A percentile compares a stretch with the other conserved stretches of the same genome.
phyloP scores from a whole-genome alignment of 1,140 invertebrate genomes.

The Drosophila bipectinata region DNA sequence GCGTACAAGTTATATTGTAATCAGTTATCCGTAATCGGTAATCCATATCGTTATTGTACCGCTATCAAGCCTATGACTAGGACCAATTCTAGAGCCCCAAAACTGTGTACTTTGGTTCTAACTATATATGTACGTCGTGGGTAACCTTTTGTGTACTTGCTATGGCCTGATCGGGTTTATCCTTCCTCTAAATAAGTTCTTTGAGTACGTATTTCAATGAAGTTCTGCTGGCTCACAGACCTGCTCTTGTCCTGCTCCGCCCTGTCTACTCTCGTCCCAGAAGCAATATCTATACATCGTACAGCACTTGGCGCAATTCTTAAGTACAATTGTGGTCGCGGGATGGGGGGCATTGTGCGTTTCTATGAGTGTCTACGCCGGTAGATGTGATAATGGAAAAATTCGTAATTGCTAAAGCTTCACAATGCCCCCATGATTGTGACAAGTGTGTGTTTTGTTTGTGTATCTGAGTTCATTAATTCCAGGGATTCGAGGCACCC shows the following conservation, averaged over 20 bases:
- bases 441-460: constrained; percentile 35
- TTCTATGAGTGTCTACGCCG: constrained; percentile 32
- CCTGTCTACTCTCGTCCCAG: constrained; percentile 4
- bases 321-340: constrained; percentile 62
- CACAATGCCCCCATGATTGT: constrained; percentile 50
- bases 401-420: constrained; percentile 47
- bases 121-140: constrained; percentile 37
- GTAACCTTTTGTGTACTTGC: constrained; percentile 36
- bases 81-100: constrained; percentile 49
- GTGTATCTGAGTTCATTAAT: constrained; percentile 15
- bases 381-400: constrained; percentile 51
- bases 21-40: constrained; percentile 13
- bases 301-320: constrained; percentile 55
- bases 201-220: constrained; percentile 68
- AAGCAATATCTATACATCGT: constrained; percentile 55
- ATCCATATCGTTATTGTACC: constrained; percentile 42
- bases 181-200: constrained; percentile 44
- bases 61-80: constrained; percentile 74
- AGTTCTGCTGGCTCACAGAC: constrained; percentile 36
- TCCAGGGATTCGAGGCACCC: background rate
- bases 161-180: constrained; percentile 56
- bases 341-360: constrained; percentile 37
- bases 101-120: constrained; percentile 47
- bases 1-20: constrained; percentile 40
- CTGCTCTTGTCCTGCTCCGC: constrained; percentile 8